Evolutionary conservation across 2,113 vertebrate genomes (phyloP).

Genomic region (Melanotaenia duboulayi): DNA sequence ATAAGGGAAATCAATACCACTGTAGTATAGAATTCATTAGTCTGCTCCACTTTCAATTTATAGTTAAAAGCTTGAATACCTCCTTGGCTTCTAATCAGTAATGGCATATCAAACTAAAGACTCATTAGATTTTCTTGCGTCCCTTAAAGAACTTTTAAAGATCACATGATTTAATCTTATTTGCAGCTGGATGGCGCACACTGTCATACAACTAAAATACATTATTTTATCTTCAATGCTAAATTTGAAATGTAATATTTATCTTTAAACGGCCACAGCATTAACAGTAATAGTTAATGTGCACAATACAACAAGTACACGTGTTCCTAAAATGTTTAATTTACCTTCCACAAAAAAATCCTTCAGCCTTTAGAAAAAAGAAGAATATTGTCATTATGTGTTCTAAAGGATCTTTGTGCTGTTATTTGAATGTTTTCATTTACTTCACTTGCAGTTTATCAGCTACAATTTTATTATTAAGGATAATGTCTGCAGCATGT

Average conservation of each 20-base stretch:
- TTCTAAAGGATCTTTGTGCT: conserved; percentile 19
- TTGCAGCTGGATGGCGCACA: not conserved
- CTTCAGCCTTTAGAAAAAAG: conserved; percentile 12
- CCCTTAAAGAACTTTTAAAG: not conserved
- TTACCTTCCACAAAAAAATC: conserved; percentile 5
- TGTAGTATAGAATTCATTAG: conserved; percentile 20
- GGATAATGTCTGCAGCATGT: conserved; percentile 45
- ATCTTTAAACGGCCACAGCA: not conserved
- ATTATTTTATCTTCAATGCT: not conserved
- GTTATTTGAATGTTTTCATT: conserved; percentile 23
- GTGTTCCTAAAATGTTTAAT: conserved; percentile 22
- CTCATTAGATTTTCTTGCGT: not conserved
- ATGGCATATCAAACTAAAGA: conserved; percentile 12
- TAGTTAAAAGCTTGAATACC: conserved; percentile 21
- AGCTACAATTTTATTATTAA: conserved; percentile 15
- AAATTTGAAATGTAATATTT: not conserved
- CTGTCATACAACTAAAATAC: not conserved
- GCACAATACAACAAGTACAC: not conserved
- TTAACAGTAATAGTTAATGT: fast-evolving
- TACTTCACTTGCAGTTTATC: conserved; percentile 34
- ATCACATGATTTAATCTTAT: not conserved
- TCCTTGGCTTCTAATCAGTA: conserved; percentile 29
- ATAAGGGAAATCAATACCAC: conserved; percentile 50
- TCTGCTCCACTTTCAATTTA: conserved; percentile 11
- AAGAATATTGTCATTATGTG: not conserved